These are phyloP conservation scores for Butorides virescens DNA, from an alignment of 2,113 vertebrate species.

Conservation along the genomic window DNA sequence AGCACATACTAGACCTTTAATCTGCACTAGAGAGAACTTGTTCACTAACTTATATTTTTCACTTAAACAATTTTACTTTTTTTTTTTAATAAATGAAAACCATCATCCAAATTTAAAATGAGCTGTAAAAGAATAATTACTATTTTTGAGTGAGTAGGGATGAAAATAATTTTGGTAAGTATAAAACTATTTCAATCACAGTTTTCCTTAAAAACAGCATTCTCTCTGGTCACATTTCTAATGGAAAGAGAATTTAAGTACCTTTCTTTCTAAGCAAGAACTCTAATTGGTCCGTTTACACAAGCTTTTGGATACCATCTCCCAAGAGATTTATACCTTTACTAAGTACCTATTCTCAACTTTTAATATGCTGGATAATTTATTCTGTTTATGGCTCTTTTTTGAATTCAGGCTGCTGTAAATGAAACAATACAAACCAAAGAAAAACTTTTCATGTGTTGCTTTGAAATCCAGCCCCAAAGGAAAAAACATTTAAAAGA, in stretches of 20 bases:
- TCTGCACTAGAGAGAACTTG: background rate
- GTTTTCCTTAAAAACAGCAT: background rate
- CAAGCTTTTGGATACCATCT: background rate
- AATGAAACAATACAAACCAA: background rate
- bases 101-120: background rate
- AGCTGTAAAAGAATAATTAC: background rate
- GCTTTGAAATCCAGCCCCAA: background rate
- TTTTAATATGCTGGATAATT: background rate
- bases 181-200: background rate
- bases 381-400: background rate
- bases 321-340: background rate
- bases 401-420: background rate
- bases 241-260: background rate
- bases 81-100: background rate
- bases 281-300: background rate
- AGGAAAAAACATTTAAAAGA: background rate
- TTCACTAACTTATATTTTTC: background rate
- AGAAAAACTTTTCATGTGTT: background rate
- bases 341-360: background rate
- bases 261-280: background rate
- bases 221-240: background rate
- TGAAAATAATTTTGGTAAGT: background rate
- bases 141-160: background rate
- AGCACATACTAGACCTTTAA: background rate
- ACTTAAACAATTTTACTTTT: background rate